Percentiles rank a stretch among this genome's conserved stretches.
Evolutionary conservation across 2,113 vertebrate species (phyloP).

Genomic region (Erinaceus europaeus): DNA sequence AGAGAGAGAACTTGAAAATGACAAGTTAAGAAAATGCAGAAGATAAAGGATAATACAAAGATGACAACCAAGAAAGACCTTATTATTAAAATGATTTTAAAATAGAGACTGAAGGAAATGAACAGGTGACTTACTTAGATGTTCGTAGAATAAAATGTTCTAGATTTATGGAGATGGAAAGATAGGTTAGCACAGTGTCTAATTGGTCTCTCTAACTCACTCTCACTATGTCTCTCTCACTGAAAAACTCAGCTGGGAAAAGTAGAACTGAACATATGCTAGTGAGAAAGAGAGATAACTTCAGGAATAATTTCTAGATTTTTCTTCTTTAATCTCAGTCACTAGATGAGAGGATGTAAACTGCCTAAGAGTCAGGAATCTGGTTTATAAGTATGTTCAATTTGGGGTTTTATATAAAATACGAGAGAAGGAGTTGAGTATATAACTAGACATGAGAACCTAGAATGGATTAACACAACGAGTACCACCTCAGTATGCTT

Average conservation of each 20-base stretch:
- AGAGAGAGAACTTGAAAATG: too few relatives aligned
- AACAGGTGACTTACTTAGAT: not conserved
- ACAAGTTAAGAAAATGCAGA: not conserved
- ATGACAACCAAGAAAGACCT: not conserved
- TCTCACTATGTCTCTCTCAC: too few relatives aligned
- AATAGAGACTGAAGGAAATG: not conserved
- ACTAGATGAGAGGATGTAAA: not conserved
- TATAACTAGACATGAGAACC: not conserved
- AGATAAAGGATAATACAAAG: not conserved
- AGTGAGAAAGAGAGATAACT: not conserved
- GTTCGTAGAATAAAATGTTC: not conserved
- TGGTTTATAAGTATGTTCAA: not conserved
- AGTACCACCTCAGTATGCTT: too few relatives aligned
- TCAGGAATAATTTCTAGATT: not conserved
- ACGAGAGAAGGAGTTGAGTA: not conserved
- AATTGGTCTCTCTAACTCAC: too few relatives aligned
- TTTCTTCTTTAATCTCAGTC: not conserved
- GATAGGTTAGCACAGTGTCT: too few relatives aligned
- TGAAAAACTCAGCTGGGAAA: too few relatives aligned
- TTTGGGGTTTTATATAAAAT: not conserved
- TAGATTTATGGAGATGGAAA: too few relatives aligned
- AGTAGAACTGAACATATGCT: not conserved
- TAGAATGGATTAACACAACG: too few relatives aligned
- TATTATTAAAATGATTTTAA: not conserved
- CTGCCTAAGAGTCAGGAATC: not conserved